Conservation (phyloP, 2,113 vertebrate species). For the Nothocercus nigrocapillus region DNA sequence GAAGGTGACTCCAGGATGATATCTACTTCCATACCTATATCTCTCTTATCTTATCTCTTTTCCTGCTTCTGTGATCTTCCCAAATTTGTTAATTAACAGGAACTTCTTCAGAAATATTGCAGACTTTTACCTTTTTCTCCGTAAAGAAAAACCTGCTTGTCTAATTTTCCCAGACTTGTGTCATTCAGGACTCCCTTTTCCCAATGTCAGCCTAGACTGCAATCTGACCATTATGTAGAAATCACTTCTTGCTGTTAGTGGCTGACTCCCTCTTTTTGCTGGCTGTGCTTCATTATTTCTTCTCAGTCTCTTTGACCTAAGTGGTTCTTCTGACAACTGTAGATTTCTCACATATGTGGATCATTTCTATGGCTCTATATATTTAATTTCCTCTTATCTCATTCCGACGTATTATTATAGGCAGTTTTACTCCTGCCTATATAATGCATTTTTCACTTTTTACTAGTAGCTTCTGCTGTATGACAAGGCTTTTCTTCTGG, state of each 20-base stretch:
- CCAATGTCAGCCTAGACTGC: neutral
- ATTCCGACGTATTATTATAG: neutral
- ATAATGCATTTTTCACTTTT: conserved; percentile 5
- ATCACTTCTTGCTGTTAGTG: neutral
- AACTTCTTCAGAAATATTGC: neutral
- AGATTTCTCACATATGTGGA: neutral
- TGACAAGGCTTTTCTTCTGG: neutral
- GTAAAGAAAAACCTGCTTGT: neutral
- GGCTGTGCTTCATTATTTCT: conserved; percentile 5
- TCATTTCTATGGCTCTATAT: neutral
- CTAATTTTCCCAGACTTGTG: neutral
- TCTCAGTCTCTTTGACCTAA: conserved; percentile 1
- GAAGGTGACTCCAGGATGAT: neutral
- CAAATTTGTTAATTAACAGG: conserved; percentile 1
- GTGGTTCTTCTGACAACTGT: neutral
- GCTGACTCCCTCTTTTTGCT: neutral
- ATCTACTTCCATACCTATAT: neutral
- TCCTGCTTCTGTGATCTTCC: neutral
- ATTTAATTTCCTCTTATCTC: neutral
- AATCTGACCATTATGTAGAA: neutral
- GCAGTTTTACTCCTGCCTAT: neutral
- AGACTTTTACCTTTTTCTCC: neutral
- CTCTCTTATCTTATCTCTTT: neutral
- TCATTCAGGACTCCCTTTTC: neutral
- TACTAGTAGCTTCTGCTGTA: neutral